Evolutionary conservation across 1,140 invertebrate species (phyloP), one percentile per base, ranked within the genome.

Genomic region (Stegodyphus mimosarum): DNA sequence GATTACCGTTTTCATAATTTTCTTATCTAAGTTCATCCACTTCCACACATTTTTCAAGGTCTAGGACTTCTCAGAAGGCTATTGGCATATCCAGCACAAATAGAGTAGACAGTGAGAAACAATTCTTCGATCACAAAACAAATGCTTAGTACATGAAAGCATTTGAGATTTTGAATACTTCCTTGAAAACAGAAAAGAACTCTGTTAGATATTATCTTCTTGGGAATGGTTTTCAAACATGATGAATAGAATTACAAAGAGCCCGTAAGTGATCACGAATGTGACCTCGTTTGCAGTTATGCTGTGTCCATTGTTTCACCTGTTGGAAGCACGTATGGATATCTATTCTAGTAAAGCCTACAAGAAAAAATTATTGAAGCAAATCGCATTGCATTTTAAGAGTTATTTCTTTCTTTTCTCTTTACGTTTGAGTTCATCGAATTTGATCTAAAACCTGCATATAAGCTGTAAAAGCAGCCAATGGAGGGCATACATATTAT

Each of bases 41-140:
- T 84, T 84, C 73, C 63, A 63, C 49, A 48, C 75, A n/a, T 10
- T 83, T 51, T 76, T 75, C 60, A 84, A 75, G 81, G 81, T 84
- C 73, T 84, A 75, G 73, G 81, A 69, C 81, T 50, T 76, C 73
- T 51, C 49, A 10, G 75, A 75, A 84, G 49, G 63, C 15, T 74
- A 52, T 73, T 72, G 50, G 5, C 52, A 50, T 52, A 17, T 81
- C 49, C 69, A 72, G 33, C 78, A 15, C 50, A 72, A 33, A 72
- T 11, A 18, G 50, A 11, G 66, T 9, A 81, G 71, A 72, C 52
- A 72, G 72, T 81, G 52, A n/a, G 72, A 81, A 18, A 53, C 50
- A 72, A 72, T 33, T 33, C 33, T 33, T 33, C 48, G 15, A 67
- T n/a, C 52, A 75, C 72, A 83, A 72, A 83, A 74, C 71, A 74